Percentiles rank a stretch among this genome's conserved stretches.
These are phyloP conservation scores for Calidris pygmaea DNA, from an alignment of 2,113 vertebrate species.

Conservation along the genomic window DNA sequence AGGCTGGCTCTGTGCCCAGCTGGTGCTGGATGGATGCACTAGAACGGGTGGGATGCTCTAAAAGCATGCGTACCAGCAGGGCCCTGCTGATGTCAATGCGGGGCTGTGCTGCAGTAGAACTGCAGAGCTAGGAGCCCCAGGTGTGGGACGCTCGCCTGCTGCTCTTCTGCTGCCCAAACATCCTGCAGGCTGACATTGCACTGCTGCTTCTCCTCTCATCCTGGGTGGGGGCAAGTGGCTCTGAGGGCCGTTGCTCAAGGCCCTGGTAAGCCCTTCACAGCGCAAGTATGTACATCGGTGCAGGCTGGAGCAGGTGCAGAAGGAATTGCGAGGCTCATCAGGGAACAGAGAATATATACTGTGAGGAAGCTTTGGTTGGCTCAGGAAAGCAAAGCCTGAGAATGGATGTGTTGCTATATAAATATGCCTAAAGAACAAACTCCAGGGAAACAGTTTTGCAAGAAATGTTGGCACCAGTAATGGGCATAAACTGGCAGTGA, in stretches of 20 bases:
- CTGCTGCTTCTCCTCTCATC: background rate
- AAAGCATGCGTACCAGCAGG: background rate
- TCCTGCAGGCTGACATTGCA: background rate
- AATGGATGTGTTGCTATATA: background rate
- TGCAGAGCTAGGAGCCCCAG: background rate
- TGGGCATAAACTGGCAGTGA: background rate
- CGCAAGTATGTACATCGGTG: no score
- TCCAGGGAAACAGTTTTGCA: background rate
- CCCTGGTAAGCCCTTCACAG: background rate
- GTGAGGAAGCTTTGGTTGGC: background rate
- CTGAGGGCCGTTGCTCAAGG: background rate
- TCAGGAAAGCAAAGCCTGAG: background rate
- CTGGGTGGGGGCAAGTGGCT: fast-evolving
- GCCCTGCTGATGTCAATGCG: no score
- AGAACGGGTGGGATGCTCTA: background rate
- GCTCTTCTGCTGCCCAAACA: background rate
- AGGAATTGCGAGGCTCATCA: background rate
- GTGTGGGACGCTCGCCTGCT: background rate
- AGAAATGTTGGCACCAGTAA: background rate
- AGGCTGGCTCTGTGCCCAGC: background rate
- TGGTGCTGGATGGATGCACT: background rate
- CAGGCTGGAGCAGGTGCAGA: background rate
- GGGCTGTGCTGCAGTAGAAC: fast-evolving
- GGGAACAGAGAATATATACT: background rate
- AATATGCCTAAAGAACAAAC: background rate